phyloP scores from a whole-genome alignment of 2,888 invertebrate genomes.

The Chelonus formosanus region DNA sequence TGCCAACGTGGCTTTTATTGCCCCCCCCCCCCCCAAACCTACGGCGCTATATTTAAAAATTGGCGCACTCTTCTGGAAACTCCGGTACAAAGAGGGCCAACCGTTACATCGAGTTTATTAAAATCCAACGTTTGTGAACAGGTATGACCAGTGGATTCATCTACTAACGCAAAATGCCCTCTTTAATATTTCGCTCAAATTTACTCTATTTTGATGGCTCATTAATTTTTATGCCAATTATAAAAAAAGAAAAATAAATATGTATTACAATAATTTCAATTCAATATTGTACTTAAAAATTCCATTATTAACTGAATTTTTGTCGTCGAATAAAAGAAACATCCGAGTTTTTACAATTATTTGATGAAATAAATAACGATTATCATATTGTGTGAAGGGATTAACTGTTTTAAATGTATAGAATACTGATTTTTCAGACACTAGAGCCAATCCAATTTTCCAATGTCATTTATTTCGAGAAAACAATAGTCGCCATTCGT shows the following conservation, averaged over 20 bases:
- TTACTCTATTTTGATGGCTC: neutral
- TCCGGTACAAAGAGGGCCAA: constrained; percentile 60
- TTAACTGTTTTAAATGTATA: constrained; percentile 17
- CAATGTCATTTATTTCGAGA: constrained; percentile 46
- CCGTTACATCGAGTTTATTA: constrained; percentile 63
- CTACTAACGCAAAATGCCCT: constrained; percentile 16
- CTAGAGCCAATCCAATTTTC: constrained; percentile 42
- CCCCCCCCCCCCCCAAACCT: constrained; percentile 56
- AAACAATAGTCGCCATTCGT: constrained; percentile 42
- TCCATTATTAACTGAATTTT: neutral
- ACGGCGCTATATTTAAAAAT: constrained; percentile 64
- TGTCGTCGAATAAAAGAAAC: neutral
- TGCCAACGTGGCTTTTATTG: constrained; percentile 41
- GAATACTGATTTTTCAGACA: constrained; percentile 38
- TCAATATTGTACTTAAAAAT: neutral
- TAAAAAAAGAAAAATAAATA: no score
- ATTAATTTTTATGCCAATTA: no score
- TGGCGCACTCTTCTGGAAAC: constrained; percentile 63
- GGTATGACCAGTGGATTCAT: constrained; percentile 15
- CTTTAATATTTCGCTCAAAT: neutral
- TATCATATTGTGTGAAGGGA: constrained; percentile 1
- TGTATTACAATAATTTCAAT: neutral
- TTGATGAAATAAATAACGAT: constrained; percentile 13
- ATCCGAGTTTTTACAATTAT: neutral
- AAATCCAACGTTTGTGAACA: constrained; percentile 50